Percentiles rank a stretch among this genome's conserved stretches.
These are phyloP conservation scores for Todus mexicanus DNA, from an alignment of 2,797 vertebrate species.

Conservation along the genomic window DNA sequence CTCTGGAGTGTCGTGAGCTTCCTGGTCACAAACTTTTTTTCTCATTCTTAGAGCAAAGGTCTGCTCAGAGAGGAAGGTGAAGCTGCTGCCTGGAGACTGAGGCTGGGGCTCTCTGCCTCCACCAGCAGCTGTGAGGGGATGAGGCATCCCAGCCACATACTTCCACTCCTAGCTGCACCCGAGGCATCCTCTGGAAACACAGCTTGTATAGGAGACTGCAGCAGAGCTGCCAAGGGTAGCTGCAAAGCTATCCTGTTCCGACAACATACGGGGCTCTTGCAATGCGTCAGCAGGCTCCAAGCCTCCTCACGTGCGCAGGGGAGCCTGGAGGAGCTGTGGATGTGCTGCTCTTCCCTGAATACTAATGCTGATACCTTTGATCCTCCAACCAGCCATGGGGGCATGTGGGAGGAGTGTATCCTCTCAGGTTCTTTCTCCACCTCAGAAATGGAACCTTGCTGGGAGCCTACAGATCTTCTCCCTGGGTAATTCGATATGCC, in stretches of 20 bases:
- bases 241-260: background rate
- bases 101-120: background rate
- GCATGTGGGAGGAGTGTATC: background rate
- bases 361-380: background rate
- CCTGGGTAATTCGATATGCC: background rate
- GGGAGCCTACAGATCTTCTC: rapidly evolving
- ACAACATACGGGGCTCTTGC: background rate
- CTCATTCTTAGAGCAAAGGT: background rate
- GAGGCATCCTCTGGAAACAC: background rate
- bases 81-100: background rate
- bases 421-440: background rate
- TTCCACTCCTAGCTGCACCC: background rate
- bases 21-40: background rate
- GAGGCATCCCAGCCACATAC: background rate
- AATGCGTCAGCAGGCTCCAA: background rate
- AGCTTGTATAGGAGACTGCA: background rate
- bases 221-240: background rate
- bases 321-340: background rate
- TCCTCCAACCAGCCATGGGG: background rate
- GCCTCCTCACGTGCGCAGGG: background rate
- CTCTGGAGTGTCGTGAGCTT: background rate
- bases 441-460: background rate
- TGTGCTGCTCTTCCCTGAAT: background rate
- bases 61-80: background rate
- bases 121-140: background rate